A percentile compares a stretch with the other conserved stretches of the same genome.
Conservation (phyloP, 2,113 vertebrate genomes). For the Gavia stellata region DNA sequence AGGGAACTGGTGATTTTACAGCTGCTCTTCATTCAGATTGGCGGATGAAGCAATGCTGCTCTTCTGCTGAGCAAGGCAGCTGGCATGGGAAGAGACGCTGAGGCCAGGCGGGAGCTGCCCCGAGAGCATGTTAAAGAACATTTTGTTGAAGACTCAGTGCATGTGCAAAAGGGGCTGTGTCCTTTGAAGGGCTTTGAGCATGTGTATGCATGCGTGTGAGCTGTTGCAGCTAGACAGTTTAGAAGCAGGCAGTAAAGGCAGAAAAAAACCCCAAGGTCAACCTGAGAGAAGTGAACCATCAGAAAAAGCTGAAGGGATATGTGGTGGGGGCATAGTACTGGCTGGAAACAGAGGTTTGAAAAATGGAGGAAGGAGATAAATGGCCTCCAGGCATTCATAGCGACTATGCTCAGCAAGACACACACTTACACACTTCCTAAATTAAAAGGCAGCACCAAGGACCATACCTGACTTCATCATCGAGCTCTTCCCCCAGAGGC, state of each 20-base stretch:
- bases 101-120: background rate
- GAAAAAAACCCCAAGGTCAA: background rate
- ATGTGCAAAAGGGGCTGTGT: background rate
- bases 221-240: background rate
- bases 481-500: fast-evolving
- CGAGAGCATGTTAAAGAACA: fast-evolving
- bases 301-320: background rate
- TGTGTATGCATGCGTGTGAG: background rate
- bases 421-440: background rate
- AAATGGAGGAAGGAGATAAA: background rate
- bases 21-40: background rate
- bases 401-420: background rate
- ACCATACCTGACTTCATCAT: background rate
- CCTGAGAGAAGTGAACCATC: background rate
- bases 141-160: background rate
- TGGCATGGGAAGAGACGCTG: background rate
- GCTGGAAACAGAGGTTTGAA: background rate
- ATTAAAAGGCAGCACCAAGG: background rate
- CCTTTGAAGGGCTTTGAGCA: background rate
- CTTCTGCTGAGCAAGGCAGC: background rate
- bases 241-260: background rate
- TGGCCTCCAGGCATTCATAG: background rate
- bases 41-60: background rate
- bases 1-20: background rate
- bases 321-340: background rate